Evolutionary conservation across 1,140 invertebrate species (phyloP).

Genomic region (Bactericera cockerelli): DNA sequence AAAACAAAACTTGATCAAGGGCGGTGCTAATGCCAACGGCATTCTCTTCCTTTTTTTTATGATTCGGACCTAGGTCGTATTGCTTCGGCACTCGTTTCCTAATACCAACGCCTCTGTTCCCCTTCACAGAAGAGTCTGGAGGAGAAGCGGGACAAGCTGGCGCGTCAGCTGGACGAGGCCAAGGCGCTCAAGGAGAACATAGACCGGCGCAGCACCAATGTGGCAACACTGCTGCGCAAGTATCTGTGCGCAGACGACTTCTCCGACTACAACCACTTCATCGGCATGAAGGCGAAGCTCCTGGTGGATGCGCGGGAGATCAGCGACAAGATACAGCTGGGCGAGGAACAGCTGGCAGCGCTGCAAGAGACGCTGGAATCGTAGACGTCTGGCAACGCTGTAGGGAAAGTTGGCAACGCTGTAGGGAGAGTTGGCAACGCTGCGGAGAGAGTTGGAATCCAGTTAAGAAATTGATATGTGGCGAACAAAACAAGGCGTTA

Average conservation of each 20-base stretch:
- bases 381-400: no score
- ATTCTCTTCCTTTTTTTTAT: no score
- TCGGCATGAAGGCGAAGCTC: conserved; percentile 82
- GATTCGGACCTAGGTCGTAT: no score
- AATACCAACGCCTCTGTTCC: no score
- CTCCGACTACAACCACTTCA: conserved; percentile 73
- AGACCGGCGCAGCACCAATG: conserved; percentile 58
- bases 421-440: no score
- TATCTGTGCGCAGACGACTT: conserved; percentile 59
- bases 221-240: conserved; percentile 55
- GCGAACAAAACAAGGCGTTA: no score
- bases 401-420: no score
- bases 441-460: no score
- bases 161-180: conserved; percentile 68
- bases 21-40: no score
- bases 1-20: no score
- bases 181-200: conserved; percentile 69
- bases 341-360: conserved; percentile 65
- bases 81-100: no score
- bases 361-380: conserved; percentile 40
- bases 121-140: conserved; percentile 53
- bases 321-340: conserved; percentile 71
- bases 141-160: conserved; percentile 59
- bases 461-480: no score
- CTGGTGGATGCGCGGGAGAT: conserved; percentile 72